Base-by-base conservation (phyloP, 2,113 vertebrate species). In the Penelope pileata region DNA sequence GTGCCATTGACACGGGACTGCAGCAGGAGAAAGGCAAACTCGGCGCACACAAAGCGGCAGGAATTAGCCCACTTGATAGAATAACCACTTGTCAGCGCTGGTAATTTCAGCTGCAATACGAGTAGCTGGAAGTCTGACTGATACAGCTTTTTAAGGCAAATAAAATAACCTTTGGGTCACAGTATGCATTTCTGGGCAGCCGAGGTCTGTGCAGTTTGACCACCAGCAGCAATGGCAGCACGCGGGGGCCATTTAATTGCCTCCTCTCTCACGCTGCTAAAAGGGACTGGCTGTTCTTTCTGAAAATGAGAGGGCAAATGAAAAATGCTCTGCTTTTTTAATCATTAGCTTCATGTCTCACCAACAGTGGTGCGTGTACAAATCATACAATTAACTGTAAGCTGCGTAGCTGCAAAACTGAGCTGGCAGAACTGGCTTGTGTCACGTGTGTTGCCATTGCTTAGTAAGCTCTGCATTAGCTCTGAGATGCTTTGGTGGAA, bases 381-480 rank as follows among this genome's bases (percentile, higher is more conserved):
- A 81, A 82, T n/a, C 60, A 47, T 60, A 22, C 48, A 32, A 81
- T 67, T 79, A 47, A 27, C 62, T 90, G 26, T 48, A 48, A 22
- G 53, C 29, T 59, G 43, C 36, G 17, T 72, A 75, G 66, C 86
- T 95, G 78, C 72, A 83, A 48, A 36, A 50, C 30, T 29, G 38
- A 86, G 40, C 51, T 73, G 63, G 51, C 53, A 80, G 48, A 72
- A 54, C 63, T 85, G 59, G 59, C 63, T 93, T 82, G 36, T 22
- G 30, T 30, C 48, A 59, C 60, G 38, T 59, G 38, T 66, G 16
- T 34, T 84, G 54, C 38, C 15, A 12, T 48, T 48, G 80, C 36
- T 87, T 92, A 91, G 83, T 86, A 68, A 89, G 34, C 47, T 90
- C 27, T 80, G 30, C 36, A 86, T 94, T 81, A 91, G 54, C 53